Conservation (phyloP, 2,797 vertebrate species). For the Austrolebias charrua region DNA sequence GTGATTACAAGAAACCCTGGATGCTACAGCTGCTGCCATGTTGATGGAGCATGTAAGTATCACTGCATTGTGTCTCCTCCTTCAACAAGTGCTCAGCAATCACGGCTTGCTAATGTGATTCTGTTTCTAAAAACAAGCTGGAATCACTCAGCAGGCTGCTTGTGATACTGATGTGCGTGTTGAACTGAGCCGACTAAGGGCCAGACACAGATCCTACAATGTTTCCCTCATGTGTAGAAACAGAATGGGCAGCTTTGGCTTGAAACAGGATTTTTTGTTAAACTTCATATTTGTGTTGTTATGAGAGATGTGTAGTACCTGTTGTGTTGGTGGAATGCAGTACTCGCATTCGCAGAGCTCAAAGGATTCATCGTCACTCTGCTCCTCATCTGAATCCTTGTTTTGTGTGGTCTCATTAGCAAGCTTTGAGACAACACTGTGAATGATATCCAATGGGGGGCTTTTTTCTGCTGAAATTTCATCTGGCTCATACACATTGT, state of each 20-base stretch:
- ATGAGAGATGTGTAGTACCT: conserved; percentile 64
- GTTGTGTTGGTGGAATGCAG: conserved; percentile 71
- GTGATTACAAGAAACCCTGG: conserved; percentile 52
- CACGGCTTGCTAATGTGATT: conserved; percentile 54
- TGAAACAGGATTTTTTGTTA: not conserved
- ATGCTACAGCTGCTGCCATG: conserved; percentile 62
- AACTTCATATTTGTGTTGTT: not conserved
- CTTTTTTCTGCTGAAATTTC: conserved; percentile 19
- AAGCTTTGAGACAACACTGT: conserved; percentile 53
- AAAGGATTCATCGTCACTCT: conserved; percentile 58
- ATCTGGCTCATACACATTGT: conserved; percentile 11
- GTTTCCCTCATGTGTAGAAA: conserved; percentile 7
- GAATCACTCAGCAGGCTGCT: conserved; percentile 30
- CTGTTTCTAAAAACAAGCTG: conserved; percentile 63
- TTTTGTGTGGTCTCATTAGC: conserved; percentile 38
- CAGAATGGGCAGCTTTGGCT: conserved; percentile 1
- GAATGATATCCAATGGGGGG: conserved; percentile 58
- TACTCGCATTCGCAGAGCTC: conserved; percentile 78
- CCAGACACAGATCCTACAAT: conserved; percentile 47
- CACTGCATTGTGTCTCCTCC: conserved; percentile 37
- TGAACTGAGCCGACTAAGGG: conserved; percentile 11
- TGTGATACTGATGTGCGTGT: conserved; percentile 32
- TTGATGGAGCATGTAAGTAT: conserved; percentile 55
- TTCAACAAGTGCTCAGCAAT: conserved; percentile 45
- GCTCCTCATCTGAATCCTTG: conserved; percentile 72